phyloP scores from a whole-genome alignment of 2,797 vertebrate genomes.

The Odontamblyopus rebecca region DNA sequence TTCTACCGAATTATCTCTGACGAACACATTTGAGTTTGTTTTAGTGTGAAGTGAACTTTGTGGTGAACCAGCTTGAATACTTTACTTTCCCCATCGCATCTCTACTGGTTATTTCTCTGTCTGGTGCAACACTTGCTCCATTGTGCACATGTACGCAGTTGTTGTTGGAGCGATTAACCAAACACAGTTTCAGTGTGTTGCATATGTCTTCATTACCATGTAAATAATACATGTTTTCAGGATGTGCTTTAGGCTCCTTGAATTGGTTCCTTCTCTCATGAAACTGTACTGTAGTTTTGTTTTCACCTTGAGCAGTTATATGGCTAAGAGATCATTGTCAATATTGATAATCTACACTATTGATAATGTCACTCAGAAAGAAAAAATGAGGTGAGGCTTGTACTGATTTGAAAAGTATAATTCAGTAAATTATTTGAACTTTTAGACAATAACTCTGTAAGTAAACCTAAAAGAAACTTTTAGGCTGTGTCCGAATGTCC shows the following conservation, averaged over 20 bases:
- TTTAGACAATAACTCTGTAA: neutral
- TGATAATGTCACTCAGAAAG: too few species aligned
- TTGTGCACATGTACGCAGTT: neutral
- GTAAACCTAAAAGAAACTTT: too few species aligned
- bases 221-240: neutral
- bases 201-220: neutral
- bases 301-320: neutral
- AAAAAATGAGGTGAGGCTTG: too few species aligned
- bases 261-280: neutral
- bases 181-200: slow-evolving; percentile 4
- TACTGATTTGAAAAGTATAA: neutral
- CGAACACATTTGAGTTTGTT: neutral
- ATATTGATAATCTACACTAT: too few species aligned
- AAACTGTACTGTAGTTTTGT: neutral
- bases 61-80: neutral
- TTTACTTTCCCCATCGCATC: neutral
- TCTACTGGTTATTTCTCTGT: neutral
- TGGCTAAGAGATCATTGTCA: neutral
- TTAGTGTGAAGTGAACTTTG: neutral
- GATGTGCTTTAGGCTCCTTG: neutral
- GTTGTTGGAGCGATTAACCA: neutral
- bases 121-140: slow-evolving; percentile 3
- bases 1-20: neutral
- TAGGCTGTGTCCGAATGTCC: too few species aligned
- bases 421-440: neutral